A percentile compares a stretch with the other conserved stretches of the same genome.
These are phyloP conservation scores for Hyperopisus bebe DNA, from an alignment of 2,113 vertebrate genomes.

Conservation along the genomic window DNA sequence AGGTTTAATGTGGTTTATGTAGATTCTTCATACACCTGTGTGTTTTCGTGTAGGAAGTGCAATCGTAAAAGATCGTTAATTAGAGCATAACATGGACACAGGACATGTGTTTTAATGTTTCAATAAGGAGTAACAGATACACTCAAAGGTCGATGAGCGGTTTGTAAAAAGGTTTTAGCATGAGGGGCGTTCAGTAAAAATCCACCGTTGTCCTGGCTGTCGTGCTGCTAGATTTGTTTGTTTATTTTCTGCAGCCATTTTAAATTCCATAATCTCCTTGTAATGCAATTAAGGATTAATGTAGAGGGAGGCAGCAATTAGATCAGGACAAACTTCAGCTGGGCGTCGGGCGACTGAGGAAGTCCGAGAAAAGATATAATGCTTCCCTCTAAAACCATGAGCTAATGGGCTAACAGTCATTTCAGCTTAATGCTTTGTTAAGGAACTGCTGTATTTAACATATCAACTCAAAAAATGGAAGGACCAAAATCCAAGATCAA, in stretches of 20 bases:
- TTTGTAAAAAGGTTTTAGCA: background rate
- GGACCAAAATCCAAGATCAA: conserved; percentile 3
- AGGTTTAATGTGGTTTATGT: background rate
- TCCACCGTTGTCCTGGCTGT: background rate
- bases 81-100: background rate
- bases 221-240: background rate
- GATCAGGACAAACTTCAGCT: background rate
- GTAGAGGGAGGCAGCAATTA: background rate
- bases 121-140: background rate
- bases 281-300: conserved; percentile 15
- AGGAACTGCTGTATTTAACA: background rate
- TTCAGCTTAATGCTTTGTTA: background rate
- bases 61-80: background rate
- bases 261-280: background rate
- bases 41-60: background rate
- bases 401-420: conserved; percentile 7
- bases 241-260: background rate
- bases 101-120: too few species aligned
- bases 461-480: background rate
- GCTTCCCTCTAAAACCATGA: background rate
- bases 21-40: too few species aligned
- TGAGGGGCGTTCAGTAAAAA: background rate
- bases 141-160: background rate
- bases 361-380: background rate
- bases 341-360: background rate